Evolutionary conservation across 2,797 vertebrate species (phyloP).

Genomic region (Gymnocypris eckloni): DNA sequence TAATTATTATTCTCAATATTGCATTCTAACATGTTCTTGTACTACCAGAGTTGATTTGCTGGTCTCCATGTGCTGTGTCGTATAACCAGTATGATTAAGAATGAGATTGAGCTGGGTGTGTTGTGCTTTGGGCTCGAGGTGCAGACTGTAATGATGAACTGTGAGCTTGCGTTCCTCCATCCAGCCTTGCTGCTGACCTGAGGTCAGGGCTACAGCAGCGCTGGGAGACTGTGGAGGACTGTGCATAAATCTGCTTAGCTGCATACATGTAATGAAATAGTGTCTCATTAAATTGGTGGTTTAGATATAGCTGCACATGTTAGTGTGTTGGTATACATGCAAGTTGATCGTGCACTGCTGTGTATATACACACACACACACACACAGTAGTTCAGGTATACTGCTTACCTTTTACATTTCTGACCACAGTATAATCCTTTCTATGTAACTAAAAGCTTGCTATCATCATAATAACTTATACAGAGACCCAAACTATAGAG

Average conservation of each 20-base stretch:
- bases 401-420: constrained; percentile 35
- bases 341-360: neutral
- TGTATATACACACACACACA: no score
- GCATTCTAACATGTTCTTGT: neutral
- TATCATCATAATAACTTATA: constrained; percentile 35
- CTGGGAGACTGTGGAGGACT: constrained; percentile 49
- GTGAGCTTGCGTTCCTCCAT: constrained; percentile 60
- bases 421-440: neutral
- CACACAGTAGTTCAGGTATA: neutral
- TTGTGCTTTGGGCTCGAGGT: constrained; percentile 38
- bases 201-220: constrained; percentile 70
- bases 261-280: constrained; percentile 50
- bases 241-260: constrained; percentile 73
- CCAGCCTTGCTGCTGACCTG: constrained; percentile 70
- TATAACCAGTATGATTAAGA: constrained; percentile 14
- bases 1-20: neutral
- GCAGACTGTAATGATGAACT: constrained; percentile 69
- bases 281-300: constrained; percentile 52
- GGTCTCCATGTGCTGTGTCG: neutral
- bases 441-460: constrained; percentile 15
- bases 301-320: constrained; percentile 2
- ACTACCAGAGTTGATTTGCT: neutral
- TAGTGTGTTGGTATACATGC: constrained; percentile 33
- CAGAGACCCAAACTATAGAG: neutral
- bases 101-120: constrained; percentile 22